These are phyloP conservation scores for Pomacea canaliculata DNA, from an alignment of 2,888 invertebrate species.

Conservation along the genomic window DNA sequence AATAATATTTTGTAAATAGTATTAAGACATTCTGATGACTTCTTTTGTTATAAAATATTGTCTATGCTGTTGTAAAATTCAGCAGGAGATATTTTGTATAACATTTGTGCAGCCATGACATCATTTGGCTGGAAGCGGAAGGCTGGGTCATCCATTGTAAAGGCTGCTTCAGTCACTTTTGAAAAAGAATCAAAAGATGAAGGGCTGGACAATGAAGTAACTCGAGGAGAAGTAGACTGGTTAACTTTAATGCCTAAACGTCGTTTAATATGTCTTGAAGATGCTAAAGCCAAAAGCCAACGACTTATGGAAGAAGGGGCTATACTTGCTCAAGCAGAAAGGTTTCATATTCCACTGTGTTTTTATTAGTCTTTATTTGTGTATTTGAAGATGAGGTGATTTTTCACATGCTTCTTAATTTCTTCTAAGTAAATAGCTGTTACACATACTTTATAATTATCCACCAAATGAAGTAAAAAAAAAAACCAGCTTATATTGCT, in stretches of 20 bases:
- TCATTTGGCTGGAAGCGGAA: conserved; percentile 68
- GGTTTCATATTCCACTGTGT: conserved; percentile 42
- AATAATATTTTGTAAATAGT: too few relatives aligned
- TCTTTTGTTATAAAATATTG: too few relatives aligned
- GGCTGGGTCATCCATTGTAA: conserved; percentile 56
- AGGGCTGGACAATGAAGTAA: conserved; percentile 35
- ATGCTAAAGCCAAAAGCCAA: conserved; percentile 57
- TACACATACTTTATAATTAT: too few relatives aligned
- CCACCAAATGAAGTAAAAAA: too few relatives aligned
- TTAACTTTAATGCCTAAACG: conserved; percentile 51
- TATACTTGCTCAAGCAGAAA: conserved; percentile 63
- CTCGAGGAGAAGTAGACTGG: conserved; percentile 56
- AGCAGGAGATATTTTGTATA: too few relatives aligned
- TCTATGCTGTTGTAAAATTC: too few relatives aligned
- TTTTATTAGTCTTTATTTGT: too few relatives aligned
- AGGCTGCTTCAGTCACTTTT: conserved; percentile 50
- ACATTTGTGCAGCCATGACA: conserved; percentile 33
- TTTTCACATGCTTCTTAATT: too few relatives aligned
- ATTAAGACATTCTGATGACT: too few relatives aligned
- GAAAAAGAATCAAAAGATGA: conserved; percentile 55
- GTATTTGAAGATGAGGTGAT: too few relatives aligned
- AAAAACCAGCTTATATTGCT: too few relatives aligned
- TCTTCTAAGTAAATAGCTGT: too few relatives aligned
- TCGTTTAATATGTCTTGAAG: conserved; percentile 58
- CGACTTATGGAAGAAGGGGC: conserved; percentile 64